phyloP scores from a whole-genome alignment of 2,113 vertebrate species.

The Myxocyprinus asiaticus region DNA sequence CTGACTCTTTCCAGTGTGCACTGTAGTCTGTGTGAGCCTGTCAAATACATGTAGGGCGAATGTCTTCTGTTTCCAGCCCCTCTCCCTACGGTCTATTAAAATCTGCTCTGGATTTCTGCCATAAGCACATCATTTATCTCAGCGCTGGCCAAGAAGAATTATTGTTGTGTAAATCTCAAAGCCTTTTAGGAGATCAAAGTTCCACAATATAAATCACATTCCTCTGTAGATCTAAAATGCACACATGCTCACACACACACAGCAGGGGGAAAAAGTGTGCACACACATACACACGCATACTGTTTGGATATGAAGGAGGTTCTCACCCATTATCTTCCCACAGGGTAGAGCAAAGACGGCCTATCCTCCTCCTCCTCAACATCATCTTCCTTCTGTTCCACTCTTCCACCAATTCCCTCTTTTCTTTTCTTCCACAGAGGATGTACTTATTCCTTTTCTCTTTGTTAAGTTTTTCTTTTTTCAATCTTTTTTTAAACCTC shows the following conservation, averaged over 20 bases:
- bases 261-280: background rate
- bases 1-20: constrained; percentile 36
- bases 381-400: constrained; percentile 27
- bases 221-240: constrained; percentile 62
- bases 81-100: constrained; percentile 63
- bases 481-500: constrained; percentile 3
- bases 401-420: constrained; percentile 34
- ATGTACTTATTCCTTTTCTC: constrained; percentile 26
- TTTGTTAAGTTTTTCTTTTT: constrained; percentile 37
- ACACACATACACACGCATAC: constrained; percentile 10
- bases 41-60: constrained; percentile 34
- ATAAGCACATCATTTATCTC: constrained; percentile 72
- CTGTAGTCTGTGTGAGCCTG: constrained; percentile 23
- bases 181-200: constrained; percentile 77
- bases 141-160: constrained; percentile 67
- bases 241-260: constrained; percentile 26
- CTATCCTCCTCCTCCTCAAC: constrained; percentile 33
- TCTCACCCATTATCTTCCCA: constrained; percentile 52
- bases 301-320: constrained; percentile 38
- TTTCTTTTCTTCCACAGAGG: constrained; percentile 27
- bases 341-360: constrained; percentile 35
- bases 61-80: constrained; percentile 53
- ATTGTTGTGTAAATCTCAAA: constrained; percentile 76
- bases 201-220: constrained; percentile 71
- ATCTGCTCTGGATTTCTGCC: constrained; percentile 65